Evolutionary conservation across 2,888 invertebrate species (phyloP), one percentile per base, ranked within the genome.

Genomic region (Melinopterus prodromus): DNA sequence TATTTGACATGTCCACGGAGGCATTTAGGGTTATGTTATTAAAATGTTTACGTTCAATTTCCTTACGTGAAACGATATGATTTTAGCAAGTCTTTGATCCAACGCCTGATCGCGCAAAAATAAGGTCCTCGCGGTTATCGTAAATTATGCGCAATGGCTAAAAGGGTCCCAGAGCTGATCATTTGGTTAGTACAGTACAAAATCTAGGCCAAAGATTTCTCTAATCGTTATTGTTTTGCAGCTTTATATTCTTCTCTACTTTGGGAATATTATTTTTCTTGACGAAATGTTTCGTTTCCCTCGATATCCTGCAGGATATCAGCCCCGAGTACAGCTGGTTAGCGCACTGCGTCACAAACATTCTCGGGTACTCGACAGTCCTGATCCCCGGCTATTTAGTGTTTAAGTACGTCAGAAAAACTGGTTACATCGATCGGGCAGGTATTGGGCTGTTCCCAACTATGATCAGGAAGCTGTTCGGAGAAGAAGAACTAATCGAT

Each of bases 321-420:
- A 89, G 90, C 6, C 88, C 90, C 76, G 91, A 92, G 80, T 93
- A 93, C 84, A 91, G 90, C 80, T 97, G 98, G 98, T 86, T 96
- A 16, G 91, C 96, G 84, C 93, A 95, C 82, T 90, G 98, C 70
- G 86, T 93, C 70, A 90, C 96, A 35, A 98, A 98, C 90, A 91
- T 97, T 79, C 91, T 96, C 16, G 97, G 98, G 14, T 99, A 98
- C 88, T 93, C 94, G 3, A 96, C 97, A n/a, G 91, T 99, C 79
- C 91, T 98, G 87, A 89, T 98, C 80, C 98, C 98, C 0, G 96
- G 96, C 76, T 95, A 93, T 87, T 89, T 98, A 16, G 91, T 97
- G 79, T 96, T 95, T 87, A 94, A 94, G 88, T 97, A 97, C 89
- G 92, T 97, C 35, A 92, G 93, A 82, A 93, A 92, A 86, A 94